Evolutionary conservation across 2,888 invertebrate genomes (phyloP), one percentile per base, ranked within the genome.

Genomic region (Aphidius colemani): DNA sequence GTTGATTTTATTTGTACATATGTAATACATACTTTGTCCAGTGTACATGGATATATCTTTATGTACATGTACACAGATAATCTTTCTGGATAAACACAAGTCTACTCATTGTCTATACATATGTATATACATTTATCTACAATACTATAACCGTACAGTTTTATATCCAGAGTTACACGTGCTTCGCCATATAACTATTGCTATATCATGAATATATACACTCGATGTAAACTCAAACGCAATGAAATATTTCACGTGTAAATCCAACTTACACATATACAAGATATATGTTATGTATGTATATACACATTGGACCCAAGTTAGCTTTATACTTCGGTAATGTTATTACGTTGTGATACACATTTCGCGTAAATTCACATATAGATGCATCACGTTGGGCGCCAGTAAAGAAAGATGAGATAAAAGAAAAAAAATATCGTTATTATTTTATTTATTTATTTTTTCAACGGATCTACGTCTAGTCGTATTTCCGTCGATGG

Each of bases 401-500:
- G 53, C 40, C 41, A 48, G 46, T 53, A 13, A 30, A 49, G 9
- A 50, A 50, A 50, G 7, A 50, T 30, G 30, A 30, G 30, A 30
- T 30, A 5, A 30, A 30, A 30, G n/a, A 18, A 30, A 30, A 30
- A 30, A 30, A 5, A 30, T 30, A 30, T 30, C 30, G 5, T 30
- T 30, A 30, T 30, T 30, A 30, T 30, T 30, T 30, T 30, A 30
- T 30, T 30, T 30, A 30, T 30, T 30, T 30, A 30, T 30, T 30
- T 30, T 30, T 30, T 30, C 13, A 48, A 56, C 60, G 63, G 66
- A 65, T 67, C 66, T 65, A 65, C 61, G 64, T 66, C 60, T 61
- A 57, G 63, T 66, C 67, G 64, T 66, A 61, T 66, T 67, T 64
- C 60, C 68, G 71, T 72, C 67, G 69, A 69, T 68, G 61, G 63